Evolutionary conservation across 2,113 vertebrate genomes (phyloP).

Genomic region (Cacatua alba): DNA sequence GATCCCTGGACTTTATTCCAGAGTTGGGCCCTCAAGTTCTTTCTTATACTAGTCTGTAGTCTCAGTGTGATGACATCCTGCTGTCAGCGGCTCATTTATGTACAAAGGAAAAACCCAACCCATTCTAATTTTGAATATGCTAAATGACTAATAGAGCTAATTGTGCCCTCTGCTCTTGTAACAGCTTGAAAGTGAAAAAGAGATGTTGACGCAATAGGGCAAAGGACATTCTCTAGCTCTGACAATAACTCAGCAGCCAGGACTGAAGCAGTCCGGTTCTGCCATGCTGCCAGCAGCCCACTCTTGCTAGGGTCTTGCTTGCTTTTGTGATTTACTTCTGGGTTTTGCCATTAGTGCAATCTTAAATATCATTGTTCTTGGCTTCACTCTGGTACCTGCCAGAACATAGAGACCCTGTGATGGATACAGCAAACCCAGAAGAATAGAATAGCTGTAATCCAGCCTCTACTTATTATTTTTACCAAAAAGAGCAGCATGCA

Average conservation of each 20-base stretch:
- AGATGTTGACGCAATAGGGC: neutral
- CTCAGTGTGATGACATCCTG: neutral
- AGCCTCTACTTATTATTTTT: neutral
- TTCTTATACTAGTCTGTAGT: neutral
- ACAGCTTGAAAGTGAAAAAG: neutral
- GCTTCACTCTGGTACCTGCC: neutral
- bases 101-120: neutral
- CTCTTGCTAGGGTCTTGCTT: neutral
- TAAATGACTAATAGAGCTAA: conserved; percentile 38
- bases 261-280: neutral
- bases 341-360: neutral
- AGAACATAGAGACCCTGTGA: neutral
- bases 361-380: neutral
- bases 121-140: conserved; percentile 23
- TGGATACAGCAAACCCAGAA: neutral
- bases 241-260: neutral
- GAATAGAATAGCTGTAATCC: neutral
- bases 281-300: neutral
- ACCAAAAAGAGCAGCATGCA: neutral
- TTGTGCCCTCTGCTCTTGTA: conserved; percentile 24
- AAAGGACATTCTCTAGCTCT: conserved; percentile 13
- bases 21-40: neutral
- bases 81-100: conserved; percentile 10
- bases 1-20: neutral
- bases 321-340: neutral